Conservation (phyloP, 2,113 vertebrate species). For the Cyanistes caeruleus region DNA sequence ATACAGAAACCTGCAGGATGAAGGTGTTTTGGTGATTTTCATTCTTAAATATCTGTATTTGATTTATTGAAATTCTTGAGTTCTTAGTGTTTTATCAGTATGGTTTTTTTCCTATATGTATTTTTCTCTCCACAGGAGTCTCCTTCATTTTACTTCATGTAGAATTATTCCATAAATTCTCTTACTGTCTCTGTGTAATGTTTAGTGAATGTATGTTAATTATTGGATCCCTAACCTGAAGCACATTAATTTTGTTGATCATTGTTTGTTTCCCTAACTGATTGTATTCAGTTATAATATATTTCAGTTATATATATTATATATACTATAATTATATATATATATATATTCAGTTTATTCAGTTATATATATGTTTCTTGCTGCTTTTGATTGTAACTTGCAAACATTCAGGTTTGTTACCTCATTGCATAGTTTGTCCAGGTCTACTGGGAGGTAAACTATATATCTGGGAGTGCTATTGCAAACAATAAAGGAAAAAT, state of each 20-base stretch:
- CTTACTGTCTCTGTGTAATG: neutral
- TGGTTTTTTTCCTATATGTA: neutral
- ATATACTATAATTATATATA: too few species aligned
- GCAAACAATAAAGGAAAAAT: neutral
- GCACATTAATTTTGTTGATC: neutral
- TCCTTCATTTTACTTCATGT: neutral
- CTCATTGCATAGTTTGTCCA: neutral
- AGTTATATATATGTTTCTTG: neutral
- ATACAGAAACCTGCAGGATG: neutral
- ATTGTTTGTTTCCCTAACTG: neutral
- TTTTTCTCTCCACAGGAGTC: neutral
- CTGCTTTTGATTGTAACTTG: neutral
- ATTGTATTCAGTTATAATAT: too few species aligned
- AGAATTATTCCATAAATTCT: neutral
- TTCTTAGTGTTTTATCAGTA: fast-evolving
- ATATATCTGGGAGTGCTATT: neutral
- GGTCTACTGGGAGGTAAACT: neutral
- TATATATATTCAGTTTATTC: too few species aligned
- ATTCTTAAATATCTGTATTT: neutral
- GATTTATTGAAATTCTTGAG: neutral
- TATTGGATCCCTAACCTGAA: neutral
- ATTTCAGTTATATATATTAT: too few species aligned
- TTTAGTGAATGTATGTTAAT: neutral
- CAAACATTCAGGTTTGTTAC: neutral
- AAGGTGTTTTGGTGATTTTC: neutral